A percentile compares a stretch with the other conserved stretches of the same genome.
phyloP scores from a whole-genome alignment of 2,113 vertebrate species.

The Lophochroa leadbeateri region DNA sequence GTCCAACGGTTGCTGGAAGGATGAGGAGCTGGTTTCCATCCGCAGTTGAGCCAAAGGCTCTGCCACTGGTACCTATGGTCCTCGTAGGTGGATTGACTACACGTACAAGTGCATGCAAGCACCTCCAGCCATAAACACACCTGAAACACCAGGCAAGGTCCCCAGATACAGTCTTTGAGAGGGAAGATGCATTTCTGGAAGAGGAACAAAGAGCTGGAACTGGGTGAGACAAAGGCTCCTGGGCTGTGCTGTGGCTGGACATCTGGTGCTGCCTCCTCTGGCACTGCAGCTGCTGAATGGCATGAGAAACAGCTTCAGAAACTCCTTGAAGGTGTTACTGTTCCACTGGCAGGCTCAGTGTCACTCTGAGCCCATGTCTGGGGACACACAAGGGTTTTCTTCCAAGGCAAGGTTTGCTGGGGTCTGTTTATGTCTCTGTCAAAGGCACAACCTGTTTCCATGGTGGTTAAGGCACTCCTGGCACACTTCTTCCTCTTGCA shows the following conservation, averaged over 20 bases:
- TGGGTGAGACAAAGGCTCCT: neutral
- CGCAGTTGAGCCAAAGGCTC: neutral
- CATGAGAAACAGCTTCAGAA: neutral
- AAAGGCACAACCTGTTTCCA: neutral
- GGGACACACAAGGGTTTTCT: neutral
- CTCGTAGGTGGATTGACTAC: rapidly evolving
- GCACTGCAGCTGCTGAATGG: neutral
- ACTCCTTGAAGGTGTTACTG: neutral
- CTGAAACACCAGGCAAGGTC: neutral
- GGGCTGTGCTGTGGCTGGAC: neutral
- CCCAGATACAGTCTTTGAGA: neutral
- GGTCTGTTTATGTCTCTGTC: neutral
- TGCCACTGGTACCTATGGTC: neutral
- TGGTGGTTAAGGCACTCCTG: neutral
- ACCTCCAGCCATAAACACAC: neutral
- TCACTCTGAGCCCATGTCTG: neutral
- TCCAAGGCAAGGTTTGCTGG: neutral
- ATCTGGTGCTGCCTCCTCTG: neutral
- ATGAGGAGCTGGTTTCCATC: neutral
- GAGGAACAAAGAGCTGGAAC: neutral
- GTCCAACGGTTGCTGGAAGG: neutral
- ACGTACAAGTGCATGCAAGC: too few species aligned
- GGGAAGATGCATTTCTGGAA: neutral
- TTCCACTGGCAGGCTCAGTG: neutral
- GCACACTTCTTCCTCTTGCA: neutral